A percentile compares a stretch with the other conserved stretches of the same genome.
These are phyloP conservation scores for Anarsia innoxiella DNA, from an alignment of 2,888 invertebrate genomes.

Conservation along the genomic window DNA sequence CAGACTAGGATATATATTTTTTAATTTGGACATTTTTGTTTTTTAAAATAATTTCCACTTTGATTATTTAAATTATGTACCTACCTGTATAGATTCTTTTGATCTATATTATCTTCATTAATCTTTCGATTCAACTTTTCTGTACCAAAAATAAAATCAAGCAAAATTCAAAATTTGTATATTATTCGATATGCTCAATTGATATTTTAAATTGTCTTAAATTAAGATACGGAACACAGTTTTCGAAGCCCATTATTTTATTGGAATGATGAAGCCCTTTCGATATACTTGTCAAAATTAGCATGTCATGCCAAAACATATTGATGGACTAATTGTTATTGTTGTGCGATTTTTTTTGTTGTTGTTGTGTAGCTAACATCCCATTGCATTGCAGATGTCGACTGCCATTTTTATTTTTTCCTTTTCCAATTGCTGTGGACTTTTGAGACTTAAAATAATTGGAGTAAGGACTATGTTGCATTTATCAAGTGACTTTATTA, in stretches of 20 bases:
- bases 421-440: conserved; percentile 31
- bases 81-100: not conserved
- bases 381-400: conserved; percentile 29
- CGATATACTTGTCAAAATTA: conserved; percentile 12
- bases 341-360: conserved; percentile 38
- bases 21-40: conserved; percentile 1
- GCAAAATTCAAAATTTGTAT: not conserved
- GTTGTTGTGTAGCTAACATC: conserved; percentile 47
- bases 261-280: conserved; percentile 7
- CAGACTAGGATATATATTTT: conserved; percentile 11
- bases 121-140: no score
- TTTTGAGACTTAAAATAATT: conserved; percentile 24
- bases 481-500: no score
- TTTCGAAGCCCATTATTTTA: conserved; percentile 8
- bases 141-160: conserved; percentile 1
- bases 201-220: not conserved
- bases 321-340: conserved; percentile 28
- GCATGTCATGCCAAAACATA: conserved; percentile 67
- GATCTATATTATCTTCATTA: no score
- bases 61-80: not conserved
- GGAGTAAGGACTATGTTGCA: not conserved
- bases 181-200: not conserved
- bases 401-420: conserved; percentile 24
- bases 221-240: conserved; percentile 13
- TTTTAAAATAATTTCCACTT: not conserved